Conservation (phyloP, 2,888 invertebrate species). For the Drosophila fungiperda region DNA sequence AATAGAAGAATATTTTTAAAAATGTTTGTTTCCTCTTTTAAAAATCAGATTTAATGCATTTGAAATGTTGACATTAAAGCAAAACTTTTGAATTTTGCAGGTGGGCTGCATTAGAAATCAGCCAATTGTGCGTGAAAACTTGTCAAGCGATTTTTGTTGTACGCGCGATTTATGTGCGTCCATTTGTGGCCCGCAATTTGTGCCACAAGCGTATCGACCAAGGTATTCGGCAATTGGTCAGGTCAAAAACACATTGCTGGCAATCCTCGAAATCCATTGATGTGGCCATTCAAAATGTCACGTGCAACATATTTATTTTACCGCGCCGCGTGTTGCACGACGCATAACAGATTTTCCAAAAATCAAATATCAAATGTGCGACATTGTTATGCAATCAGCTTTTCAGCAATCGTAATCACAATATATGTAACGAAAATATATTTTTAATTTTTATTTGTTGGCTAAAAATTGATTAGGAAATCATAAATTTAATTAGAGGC, state of each 20-base stretch:
- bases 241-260: constrained; percentile 25
- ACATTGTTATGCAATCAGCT: constrained; percentile 30
- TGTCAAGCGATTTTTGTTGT: constrained; percentile 58
- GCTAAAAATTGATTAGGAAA: not conserved
- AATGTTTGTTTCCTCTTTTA: not conserved
- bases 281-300: constrained; percentile 59
- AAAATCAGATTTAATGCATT: constrained; percentile 17
- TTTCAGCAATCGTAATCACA: constrained; percentile 2
- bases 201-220: constrained; percentile 61
- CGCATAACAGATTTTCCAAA: constrained; percentile 21
- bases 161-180: constrained; percentile 69
- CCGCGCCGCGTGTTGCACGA: constrained; percentile 6
- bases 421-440: not conserved
- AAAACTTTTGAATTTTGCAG: constrained; percentile 7
- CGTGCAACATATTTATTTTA: constrained; percentile 67
- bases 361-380: constrained; percentile 19
- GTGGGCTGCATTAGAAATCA: constrained; percentile 33
- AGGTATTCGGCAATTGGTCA: constrained; percentile 51
- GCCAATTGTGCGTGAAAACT: constrained; percentile 69
- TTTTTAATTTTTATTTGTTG: not conserved
- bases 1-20: not conserved
- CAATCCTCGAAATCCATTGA: constrained; percentile 32
- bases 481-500: not conserved
- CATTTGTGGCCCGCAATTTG: constrained; percentile 63
- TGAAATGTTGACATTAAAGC: constrained; percentile 14